Base-by-base conservation (phyloP, 1,140 invertebrate species). In the Zaprionus africanus region DNA sequence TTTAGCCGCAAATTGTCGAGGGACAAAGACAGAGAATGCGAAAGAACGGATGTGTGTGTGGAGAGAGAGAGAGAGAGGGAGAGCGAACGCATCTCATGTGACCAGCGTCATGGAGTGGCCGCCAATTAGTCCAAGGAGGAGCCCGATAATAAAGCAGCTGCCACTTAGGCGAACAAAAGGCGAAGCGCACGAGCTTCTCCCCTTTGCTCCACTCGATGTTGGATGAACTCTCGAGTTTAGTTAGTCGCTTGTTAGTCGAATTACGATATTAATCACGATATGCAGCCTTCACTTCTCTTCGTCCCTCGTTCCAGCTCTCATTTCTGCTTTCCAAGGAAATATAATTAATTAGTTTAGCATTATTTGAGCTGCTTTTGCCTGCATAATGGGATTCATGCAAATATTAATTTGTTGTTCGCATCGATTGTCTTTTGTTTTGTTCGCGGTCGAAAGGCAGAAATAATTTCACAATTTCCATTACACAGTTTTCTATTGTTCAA, bases 201-300 rank as follows among this genome's bases (percentile, higher is more conserved):
- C 12, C 41, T 43, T 6, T 43, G n/a, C 3, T 9, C n/a, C n/a
- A n/a, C n/a, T 17, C 19, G 36, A 13, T 38, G 36, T 15, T 38
- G 41, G 7, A 46, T 9, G 41, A 46, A 46, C 41, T 46, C 41
- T 51, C 11, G 19, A 51, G 46, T 51, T 51, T 24, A 51, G 46
- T 51, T 51, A 51, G 46, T 51, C 46, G 46, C n/a, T 51, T 51
- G 46, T 51, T 51, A 51, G 46, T 51, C 46, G 46, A 51, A 51
- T 24, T 51, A 51, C 46, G 46, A 12, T 51, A 51, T 51, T 51
- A 51, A 51, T 51, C 24, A 51, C 46, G 19, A 24, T 51, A 51
- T 22, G 19, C 46, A 19, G 5, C 5, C 11, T 43, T 38, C 13
- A 38, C 41, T 9, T 5, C 41, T 5, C 41, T 17, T 15, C 41